Base-by-base conservation (phyloP, 1,140 invertebrate genomes). In the Drosophila tristis region DNA sequence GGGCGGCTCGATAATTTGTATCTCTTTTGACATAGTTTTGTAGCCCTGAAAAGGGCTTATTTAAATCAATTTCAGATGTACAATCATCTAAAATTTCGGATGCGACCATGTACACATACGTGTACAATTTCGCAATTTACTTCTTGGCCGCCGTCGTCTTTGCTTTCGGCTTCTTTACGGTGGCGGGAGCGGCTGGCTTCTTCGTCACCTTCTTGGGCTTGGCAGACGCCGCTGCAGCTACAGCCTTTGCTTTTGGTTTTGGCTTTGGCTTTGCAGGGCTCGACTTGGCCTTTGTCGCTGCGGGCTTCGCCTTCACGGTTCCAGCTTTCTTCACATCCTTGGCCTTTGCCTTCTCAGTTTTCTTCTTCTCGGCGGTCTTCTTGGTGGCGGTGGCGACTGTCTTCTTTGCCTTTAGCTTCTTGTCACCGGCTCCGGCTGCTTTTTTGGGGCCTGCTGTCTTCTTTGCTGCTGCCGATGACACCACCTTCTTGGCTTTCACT, bases 381-480 rank as follows among this genome's bases (percentile, higher is more conserved):
- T 59, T 72, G 20, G 55, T 63, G 7, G 62, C 65, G 20, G 55
- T 63, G 7, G 62, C 65, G 53, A 90, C 48, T 0, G 67, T 50
- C 29, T 73, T 77, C 13, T 49, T 67, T 11, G n/a, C 23, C 23
- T 56, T 56, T 5, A 77, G n/a, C 16, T 78, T 78, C 29, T 79
- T 79, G 4, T 75, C 73, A n/a, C 59, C 66, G 9, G 82, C 77
- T 20, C 85, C 89, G 31, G 85, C 75, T 23, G 80, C 51, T 61
- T 85, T 79, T 43, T 78, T 74, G 16, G 45, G n/a, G 7, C 6
- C 7, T 47, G n/a, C n/a, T 9, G 45, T 8, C 35, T 51, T 66
- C 49, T 48, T 90, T 23, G 44, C 48, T 16, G 51, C 53, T 35
- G 23, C 23, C 23, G 23, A 25, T 25, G 23, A 25, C 23, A 4